Conservation (phyloP, 2,797 vertebrate genomes). For the Psittacula echo region DNA sequence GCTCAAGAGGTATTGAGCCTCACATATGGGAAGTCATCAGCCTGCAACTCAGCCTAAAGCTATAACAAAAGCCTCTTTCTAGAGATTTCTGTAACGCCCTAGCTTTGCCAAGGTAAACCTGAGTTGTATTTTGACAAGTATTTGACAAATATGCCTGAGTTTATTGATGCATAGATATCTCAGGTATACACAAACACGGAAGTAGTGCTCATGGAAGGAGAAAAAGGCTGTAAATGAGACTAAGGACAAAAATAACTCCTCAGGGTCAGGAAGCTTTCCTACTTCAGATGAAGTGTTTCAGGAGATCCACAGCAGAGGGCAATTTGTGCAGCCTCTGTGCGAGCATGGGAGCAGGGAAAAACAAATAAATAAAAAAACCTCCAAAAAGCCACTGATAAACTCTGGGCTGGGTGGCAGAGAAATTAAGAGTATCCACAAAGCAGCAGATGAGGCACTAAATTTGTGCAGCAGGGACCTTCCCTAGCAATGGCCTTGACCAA, state of each 20-base stretch:
- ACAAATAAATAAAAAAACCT: not conserved
- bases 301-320: not conserved
- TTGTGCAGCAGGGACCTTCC: not conserved
- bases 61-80: not conserved
- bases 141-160: not conserved
- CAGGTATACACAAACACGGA: not conserved
- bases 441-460: not conserved
- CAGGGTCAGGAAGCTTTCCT: not conserved
- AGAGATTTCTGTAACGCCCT: not conserved
- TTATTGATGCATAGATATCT: not conserved
- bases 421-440: not conserved
- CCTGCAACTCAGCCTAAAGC: not conserved
- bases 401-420: not conserved
- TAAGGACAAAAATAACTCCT: not conserved
- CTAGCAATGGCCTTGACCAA: not conserved
- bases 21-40: not conserved
- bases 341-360: not conserved
- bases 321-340: not conserved
- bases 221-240: not conserved
- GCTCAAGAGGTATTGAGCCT: not conserved
- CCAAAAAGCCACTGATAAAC: not conserved
- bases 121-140: not conserved
- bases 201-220: not conserved
- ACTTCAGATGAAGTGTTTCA: not conserved
- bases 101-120: not conserved